Percentiles rank a stretch among this genome's conserved stretches.
Evolutionary conservation across 2,888 invertebrate species (phyloP).

Genomic region (Tetranychus piercei): DNA sequence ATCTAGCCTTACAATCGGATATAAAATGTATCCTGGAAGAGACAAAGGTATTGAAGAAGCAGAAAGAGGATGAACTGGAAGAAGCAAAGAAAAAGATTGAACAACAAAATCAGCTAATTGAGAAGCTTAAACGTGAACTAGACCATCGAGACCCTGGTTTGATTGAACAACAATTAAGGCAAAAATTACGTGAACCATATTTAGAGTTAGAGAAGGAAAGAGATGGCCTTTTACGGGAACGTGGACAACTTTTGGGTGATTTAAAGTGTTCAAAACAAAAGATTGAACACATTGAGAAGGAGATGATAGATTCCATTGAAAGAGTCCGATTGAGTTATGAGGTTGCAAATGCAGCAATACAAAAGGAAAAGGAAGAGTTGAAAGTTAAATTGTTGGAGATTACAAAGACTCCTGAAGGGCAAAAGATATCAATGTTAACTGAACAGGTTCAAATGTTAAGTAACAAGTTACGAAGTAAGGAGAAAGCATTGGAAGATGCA

Average conservation of each 20-base stretch:
- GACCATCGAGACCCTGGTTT: constrained; percentile 15
- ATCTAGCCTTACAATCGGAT: constrained; percentile 17
- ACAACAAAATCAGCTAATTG: constrained; percentile 3
- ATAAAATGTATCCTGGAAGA: constrained; percentile 19
- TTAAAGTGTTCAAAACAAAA: constrained; percentile 16
- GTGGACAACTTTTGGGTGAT: constrained; percentile 14
- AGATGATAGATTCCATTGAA: constrained; percentile 16
- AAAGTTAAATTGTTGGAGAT: constrained; percentile 15
- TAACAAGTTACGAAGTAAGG: constrained; percentile 10
- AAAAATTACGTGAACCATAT: constrained; percentile 18
- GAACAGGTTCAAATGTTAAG: constrained; percentile 16
- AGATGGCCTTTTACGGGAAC: constrained; percentile 15
- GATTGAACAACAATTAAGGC: constrained; percentile 8
- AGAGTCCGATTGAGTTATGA: constrained; percentile 17
- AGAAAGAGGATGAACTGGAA: constrained; percentile 18
- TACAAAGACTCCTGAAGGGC: constrained; percentile 18
- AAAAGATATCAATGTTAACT: constrained; percentile 6
- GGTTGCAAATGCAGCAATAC: constrained; percentile 16
- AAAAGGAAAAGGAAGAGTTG: constrained; percentile 20
- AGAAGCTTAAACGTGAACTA: constrained; percentile 10
- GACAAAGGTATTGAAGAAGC: constrained; percentile 17
- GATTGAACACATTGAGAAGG: constrained; percentile 19
- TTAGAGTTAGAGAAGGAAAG: constrained; percentile 15
- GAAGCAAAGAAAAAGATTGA: constrained; percentile 10
- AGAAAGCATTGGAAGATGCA: constrained; percentile 18